Evolutionary conservation across 30 jellyfish, hydroid and myxozoan species (phyloP), one percentile per base, ranked within the genome.

Genomic region (Turritopsis rubra): DNA sequence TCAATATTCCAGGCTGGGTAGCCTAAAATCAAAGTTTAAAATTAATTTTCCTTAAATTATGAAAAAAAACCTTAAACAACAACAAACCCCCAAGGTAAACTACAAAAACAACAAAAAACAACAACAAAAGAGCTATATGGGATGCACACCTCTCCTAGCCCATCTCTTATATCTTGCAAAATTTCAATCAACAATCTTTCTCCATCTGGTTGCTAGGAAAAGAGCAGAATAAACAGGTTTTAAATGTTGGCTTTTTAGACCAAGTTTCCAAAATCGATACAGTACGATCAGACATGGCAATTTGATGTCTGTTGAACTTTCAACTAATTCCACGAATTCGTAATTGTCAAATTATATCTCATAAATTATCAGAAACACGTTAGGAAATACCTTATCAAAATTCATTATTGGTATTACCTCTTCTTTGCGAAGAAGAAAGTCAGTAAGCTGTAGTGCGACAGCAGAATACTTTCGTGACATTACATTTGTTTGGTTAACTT

Each of bases 121-220:
- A 60, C 0, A 60, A 18, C 21, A 18, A 0, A 60, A 60, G 21
- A 18, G 72, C 72, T 54, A 16, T 54, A n/a, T 54, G 73, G 19
- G n/a, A 41, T 8, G 8, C 86, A 23, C 29, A 87, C 98, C 96
- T 92, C 98, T 20, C 95, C 94, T 41, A 92, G 65, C 13, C 92
- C 84, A 71, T 92, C 98, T 8, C 95, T 75, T 8, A 92, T 84
- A 77, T 92, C 98, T 77, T 83, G 94, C 27, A 92, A 83, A 24
- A 92, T 84, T 30, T 92, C 98, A n/a, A 76, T 81, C 65, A 92
- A 54, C 25, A 88, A 73, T 52, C 85, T 89, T 30, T 92, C 96
- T 18, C 98, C 98, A 19, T 92, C 98, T 3, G 98, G 95, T 92
- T 92, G 98, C 98, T 92, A 52, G 21, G 84, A 85, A 0, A 52